phyloP scores from a whole-genome alignment of 2,113 vertebrate genomes.

The Cnemophilus loriae region DNA sequence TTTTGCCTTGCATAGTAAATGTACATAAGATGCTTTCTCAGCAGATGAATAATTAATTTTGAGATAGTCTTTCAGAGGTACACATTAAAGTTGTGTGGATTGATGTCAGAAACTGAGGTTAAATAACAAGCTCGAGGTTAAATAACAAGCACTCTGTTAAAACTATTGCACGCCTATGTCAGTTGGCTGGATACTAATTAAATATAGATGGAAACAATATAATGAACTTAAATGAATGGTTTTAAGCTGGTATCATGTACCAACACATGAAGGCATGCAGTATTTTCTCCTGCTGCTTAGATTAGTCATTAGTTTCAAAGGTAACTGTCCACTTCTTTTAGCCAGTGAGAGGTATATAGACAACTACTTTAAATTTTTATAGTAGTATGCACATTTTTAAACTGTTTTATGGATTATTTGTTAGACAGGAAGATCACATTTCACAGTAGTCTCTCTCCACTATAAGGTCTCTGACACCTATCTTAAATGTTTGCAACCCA shows the following conservation, averaged over 20 bases:
- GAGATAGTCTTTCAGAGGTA: conserved; percentile 56
- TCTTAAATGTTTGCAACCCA: neutral
- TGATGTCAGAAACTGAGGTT: conserved; percentile 67
- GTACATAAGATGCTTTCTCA: conserved; percentile 14
- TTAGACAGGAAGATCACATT: neutral
- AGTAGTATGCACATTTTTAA: neutral
- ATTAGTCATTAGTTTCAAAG: neutral
- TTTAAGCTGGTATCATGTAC: conserved; percentile 12
- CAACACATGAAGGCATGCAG: neutral
- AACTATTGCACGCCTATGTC: conserved; percentile 32
- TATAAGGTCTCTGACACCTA: neutral
- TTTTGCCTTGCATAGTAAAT: conserved; percentile 29
- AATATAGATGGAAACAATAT: conserved; percentile 65
- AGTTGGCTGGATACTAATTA: conserved; percentile 45
- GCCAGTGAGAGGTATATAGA: neutral
- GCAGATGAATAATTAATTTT: conserved; percentile 63
- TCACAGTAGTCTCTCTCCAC: neutral
- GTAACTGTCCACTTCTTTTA: neutral
- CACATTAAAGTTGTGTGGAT: conserved; percentile 62
- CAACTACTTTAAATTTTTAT: neutral
- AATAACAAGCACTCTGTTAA: conserved; percentile 56
- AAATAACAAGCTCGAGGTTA: conserved; percentile 64
- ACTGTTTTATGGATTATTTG: neutral
- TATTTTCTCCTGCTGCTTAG: neutral
- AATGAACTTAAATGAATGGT: conserved; percentile 41